These are phyloP conservation scores for Meteorus colon DNA, from an alignment of 2,888 invertebrate genomes.

Conservation along the genomic window DNA sequence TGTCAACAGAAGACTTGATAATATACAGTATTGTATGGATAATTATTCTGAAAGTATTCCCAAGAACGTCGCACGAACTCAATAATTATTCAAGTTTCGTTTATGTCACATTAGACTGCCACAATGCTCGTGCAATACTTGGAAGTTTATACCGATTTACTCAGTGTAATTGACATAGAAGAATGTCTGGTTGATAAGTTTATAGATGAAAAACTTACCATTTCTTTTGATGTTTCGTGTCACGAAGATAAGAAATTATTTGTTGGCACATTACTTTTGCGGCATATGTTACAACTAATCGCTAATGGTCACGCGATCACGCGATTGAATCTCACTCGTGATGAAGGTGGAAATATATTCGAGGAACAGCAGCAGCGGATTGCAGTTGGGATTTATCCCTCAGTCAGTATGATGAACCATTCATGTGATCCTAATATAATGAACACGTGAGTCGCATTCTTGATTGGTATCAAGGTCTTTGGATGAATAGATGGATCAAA, in stretches of 20 bases:
- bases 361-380: slow-evolving; percentile 73
- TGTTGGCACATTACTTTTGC: slow-evolving; percentile 81
- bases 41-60: slow-evolving; percentile 27
- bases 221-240: slow-evolving; percentile 55
- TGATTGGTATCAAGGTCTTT: neutral
- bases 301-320: slow-evolving; percentile 85
- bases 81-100: slow-evolving; percentile 26
- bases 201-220: slow-evolving; percentile 52
- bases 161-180: slow-evolving; percentile 74
- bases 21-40: slow-evolving; percentile 82
- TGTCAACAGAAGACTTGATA: slow-evolving; percentile 79
- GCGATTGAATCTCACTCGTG: slow-evolving; percentile 60
- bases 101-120: slow-evolving; percentile 76
- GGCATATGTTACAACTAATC: slow-evolving; percentile 86
- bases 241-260: slow-evolving; percentile 69
- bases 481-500: neutral
- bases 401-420: slow-evolving; percentile 94
- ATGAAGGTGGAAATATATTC: slow-evolving; percentile 54
- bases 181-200: slow-evolving; percentile 61
- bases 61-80: neutral
- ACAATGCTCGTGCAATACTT: slow-evolving; percentile 81
- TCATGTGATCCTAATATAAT: slow-evolving; percentile 82
- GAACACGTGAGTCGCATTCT: slow-evolving; percentile 43
- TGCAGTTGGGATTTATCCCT: slow-evolving; percentile 90
- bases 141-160: slow-evolving; percentile 79